Percentiles rank a stretch among this genome's conserved stretches.
These are phyloP conservation scores for Geodia barretti DNA, from an alignment of 37 sponge, comb jelly and placozoan species.

Conservation along the genomic window DNA sequence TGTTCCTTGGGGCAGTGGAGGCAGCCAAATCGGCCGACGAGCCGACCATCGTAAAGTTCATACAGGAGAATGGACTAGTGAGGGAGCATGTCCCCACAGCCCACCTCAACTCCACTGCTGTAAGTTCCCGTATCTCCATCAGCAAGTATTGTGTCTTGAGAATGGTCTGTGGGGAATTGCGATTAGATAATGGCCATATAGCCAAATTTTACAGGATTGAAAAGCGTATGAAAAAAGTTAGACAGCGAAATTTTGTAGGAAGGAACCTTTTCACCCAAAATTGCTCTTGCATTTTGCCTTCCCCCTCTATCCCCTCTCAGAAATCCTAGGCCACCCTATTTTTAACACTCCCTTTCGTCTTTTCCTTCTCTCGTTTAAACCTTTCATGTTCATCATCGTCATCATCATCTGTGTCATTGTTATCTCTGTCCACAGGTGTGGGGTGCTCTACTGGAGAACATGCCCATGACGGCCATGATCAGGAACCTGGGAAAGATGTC, in stretches of 20 bases:
- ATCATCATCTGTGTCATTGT: not conserved
- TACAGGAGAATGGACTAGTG: constrained; percentile 51
- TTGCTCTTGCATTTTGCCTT: too few species aligned
- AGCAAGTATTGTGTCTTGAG: too few species aligned
- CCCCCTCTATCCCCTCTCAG: not conserved
- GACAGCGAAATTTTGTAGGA: too few species aligned
- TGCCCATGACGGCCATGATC: constrained; percentile 89
- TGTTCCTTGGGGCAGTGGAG: constrained; percentile 65
- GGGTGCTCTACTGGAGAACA: constrained; percentile 69
- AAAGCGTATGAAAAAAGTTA: too few species aligned
- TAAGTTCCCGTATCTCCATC: constrained; percentile 21
- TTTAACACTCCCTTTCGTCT: not conserved
- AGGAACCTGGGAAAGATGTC: constrained; percentile 84
- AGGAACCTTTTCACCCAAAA: too few species aligned
- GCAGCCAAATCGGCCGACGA: constrained; percentile 56
- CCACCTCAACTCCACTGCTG: constrained; percentile 45
- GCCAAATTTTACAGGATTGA: too few species aligned
- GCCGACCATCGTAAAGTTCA: constrained; percentile 28
- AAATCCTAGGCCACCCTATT: not conserved
- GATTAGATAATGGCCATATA: not conserved
- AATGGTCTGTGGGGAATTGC: too few species aligned
- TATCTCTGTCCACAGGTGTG: constrained; percentile 43
- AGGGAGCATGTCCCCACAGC: constrained; percentile 74
- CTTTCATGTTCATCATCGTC: not conserved
- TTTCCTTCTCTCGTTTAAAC: not conserved